phyloP scores from a whole-genome alignment of 2,888 invertebrate genomes.

The Parelbella ahira region DNA sequence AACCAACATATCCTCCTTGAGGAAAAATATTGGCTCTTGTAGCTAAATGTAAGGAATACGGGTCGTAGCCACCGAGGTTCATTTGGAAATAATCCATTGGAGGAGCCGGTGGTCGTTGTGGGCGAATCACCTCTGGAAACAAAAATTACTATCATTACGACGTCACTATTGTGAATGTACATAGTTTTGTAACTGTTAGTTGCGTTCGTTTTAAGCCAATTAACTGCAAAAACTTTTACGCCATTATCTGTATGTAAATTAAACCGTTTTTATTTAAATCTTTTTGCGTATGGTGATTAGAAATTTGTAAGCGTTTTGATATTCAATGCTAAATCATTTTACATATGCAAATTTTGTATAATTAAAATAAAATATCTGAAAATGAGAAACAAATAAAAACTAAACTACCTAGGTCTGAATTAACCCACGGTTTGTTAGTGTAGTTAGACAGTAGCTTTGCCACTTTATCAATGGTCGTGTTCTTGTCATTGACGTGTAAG shows the following conservation, averaged over 20 bases:
- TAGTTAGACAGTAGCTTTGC: constrained; percentile 87
- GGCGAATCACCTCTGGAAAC: constrained; percentile 89
- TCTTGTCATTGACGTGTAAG: constrained; percentile 90
- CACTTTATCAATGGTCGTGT: constrained; percentile 84
- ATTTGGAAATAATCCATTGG: constrained; percentile 94
- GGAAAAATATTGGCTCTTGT: constrained; percentile 56
- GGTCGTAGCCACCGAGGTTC: constrained; percentile 92
- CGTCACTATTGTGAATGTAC: too few relatives aligned
- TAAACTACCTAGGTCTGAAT: constrained; percentile 87
- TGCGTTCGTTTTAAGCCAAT: too few relatives aligned
- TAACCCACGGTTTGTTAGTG: constrained; percentile 92
- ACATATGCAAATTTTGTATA: not conserved
- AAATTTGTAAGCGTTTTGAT: too few relatives aligned
- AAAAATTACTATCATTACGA: too few relatives aligned
- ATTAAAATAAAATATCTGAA: too few relatives aligned
- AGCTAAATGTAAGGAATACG: constrained; percentile 83
- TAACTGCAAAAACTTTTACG: too few relatives aligned
- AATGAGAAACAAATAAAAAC: too few relatives aligned
- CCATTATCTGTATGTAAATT: too few relatives aligned
- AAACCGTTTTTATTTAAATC: too few relatives aligned
- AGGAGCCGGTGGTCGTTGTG: constrained; percentile 93
- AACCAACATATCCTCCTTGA: constrained; percentile 90
- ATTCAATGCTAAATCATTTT: too few relatives aligned
- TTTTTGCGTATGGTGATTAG: too few relatives aligned
- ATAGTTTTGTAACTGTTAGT: too few relatives aligned